Conservation (phyloP, 2,797 vertebrate species). For the Champsocephalus esox region DNA sequence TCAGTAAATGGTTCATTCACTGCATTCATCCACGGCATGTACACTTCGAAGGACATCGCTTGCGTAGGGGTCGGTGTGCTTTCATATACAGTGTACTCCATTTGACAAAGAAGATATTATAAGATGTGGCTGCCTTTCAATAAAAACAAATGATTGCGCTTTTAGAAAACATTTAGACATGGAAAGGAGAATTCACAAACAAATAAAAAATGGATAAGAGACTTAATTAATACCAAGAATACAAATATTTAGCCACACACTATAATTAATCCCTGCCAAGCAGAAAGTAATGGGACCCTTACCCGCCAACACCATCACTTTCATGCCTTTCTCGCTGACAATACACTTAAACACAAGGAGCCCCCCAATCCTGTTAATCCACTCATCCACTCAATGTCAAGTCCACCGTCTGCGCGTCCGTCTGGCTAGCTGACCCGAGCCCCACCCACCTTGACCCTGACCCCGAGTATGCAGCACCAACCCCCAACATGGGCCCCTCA, state of each 20-base stretch:
- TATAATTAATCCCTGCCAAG: neutral
- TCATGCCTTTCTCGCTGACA: constrained; percentile 41
- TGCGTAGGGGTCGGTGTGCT: constrained; percentile 7
- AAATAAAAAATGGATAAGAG: constrained; percentile 12
- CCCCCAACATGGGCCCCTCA: constrained; percentile 39
- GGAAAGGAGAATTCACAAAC: constrained; percentile 9
- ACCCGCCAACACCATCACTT: constrained; percentile 42
- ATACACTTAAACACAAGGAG: constrained; percentile 49
- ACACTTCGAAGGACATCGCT: constrained; percentile 54
- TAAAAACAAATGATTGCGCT: constrained; percentile 26
- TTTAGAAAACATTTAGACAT: neutral
- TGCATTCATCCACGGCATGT: constrained; percentile 48
- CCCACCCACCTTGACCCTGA: constrained; percentile 77
- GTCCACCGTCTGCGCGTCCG: constrained; percentile 79
- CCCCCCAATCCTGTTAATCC: constrained; percentile 70
- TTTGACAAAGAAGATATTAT: constrained; percentile 26
- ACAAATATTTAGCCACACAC: neutral
- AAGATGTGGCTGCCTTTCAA: constrained; percentile 21
- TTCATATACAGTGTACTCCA: constrained; percentile 8
- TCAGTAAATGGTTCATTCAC: constrained; percentile 42
- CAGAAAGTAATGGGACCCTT: neutral
- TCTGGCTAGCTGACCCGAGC: constrained; percentile 74
- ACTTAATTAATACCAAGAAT: constrained; percentile 20
- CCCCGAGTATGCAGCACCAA: constrained; percentile 43
- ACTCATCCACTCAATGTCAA: constrained; percentile 82